Evolutionary conservation across 2,888 invertebrate genomes (phyloP), one percentile per base, ranked within the genome.

Genomic region (Nemotelus pantherinus): DNA sequence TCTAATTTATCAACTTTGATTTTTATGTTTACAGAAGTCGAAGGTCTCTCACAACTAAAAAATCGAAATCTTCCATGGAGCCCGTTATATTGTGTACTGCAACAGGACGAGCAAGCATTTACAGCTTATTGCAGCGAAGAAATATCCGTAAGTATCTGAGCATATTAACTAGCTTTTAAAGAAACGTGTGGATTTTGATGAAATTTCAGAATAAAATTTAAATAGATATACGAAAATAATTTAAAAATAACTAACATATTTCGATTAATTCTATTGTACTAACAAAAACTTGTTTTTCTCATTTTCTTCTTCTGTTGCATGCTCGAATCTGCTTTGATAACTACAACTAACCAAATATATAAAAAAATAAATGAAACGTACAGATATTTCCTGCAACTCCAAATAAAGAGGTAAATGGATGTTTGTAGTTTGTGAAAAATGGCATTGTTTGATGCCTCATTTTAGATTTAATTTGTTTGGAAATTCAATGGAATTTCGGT

Each of bases 61-160:
- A 83, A 82, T 57, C 85, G 85, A 81, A 82, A 84, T 70, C 80
- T 87, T 71, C 86, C 86, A 58, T 93, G 93, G 93, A 91, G 92
- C 82, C 93, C 93, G 43, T 90, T 89, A 84, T 93, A 92, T 86
- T 93, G 93, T 86, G 92, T 93, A 48, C 88, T 93, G 77, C 89
- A 92, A 77, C 92, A 92, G 85, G 92, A 92, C 84, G 92, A 92
- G 83, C 91, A 91, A 84, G 91, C 91, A 65, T 90, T 93, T 83
- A 92, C 92, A 41, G 91, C 92, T 78, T 92, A 93, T 86, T 89
- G 92, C 82, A 91, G 91, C 83, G 93, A 93, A 86, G 92, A 93
- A 86, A 91, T 93, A 88, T 91, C 91, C 86, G 92, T 92, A 84
- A 91, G 91, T 89, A 55, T 9, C n/a, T 63, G 0, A 79, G 2